Evolutionary conservation across 2,113 vertebrate genomes (phyloP), one percentile per base, ranked within the genome.

Genomic region (Pyxicephalus adspersus): DNA sequence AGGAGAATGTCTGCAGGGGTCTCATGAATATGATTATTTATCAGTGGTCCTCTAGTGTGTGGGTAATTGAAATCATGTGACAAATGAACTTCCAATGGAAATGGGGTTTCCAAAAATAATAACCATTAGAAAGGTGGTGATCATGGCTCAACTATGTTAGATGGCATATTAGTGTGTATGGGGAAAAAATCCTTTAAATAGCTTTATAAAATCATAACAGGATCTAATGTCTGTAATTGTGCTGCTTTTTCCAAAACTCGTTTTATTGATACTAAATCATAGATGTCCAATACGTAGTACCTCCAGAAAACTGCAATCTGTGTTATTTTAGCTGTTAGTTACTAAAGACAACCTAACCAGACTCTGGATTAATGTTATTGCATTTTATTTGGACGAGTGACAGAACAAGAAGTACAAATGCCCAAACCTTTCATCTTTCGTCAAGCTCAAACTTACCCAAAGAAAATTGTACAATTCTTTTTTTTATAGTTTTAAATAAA

Each of bases 361-460:
- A 88, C 88, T 91, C 63, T 66, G 83, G 94, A 93, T 92, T 90
- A 89, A 89, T 88, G 90, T 88, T 94, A 96, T 97, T 96, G 96
- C 90, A 88, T 92, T 88, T 93, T 89, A 95, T 98, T 96, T 96
- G 90, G 91, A 85, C 87, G 92, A 94, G 91, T 91, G 91, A 90
- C 83, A 79, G 90, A 89, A 88, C 81, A 91, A 93, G 86, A 85
- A 84, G 80, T 84, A 86, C 86, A 86, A 91, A 93, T 93, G 90
- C 90, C 83, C 64, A 83, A 90, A 88, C 88, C 93, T 93, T 94
- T 94, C 91, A 93, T 87, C 91, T 88, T 95, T 89, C 87, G 84
- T 91, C 94, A 91, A 95, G 91, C 93, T 91, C 84, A 92, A 90
- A 91, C 95, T 91, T 94, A 92, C 91, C 90, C 90, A 91, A 92